Evolutionary conservation across 2,113 vertebrate species (phyloP), one percentile per base, ranked within the genome.

Genomic region (Ailuropoda melanoleuca): DNA sequence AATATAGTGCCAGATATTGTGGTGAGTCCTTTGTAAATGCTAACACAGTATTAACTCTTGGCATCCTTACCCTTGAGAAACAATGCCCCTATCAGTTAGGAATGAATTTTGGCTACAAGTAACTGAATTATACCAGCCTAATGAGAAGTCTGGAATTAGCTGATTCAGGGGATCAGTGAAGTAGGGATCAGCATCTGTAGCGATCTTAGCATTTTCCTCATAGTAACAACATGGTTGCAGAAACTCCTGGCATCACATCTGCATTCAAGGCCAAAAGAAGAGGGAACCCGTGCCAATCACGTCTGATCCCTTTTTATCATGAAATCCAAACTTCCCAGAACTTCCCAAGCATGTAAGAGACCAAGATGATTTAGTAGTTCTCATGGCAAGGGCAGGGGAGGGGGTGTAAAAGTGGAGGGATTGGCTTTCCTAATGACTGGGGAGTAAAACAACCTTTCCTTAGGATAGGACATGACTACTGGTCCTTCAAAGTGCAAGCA

Each of bases 301-400:
- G 7, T 48, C 58, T 26, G 21, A 50, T 50, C 50, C 58, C 56
- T 87, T 92, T 82, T 80, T 39, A 60, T 48, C 55, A 56, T 2
- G 6, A 74, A 80, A 37, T 6, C 58, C 55, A 68, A 19, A 60
- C 23, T 80, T 86, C 23, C 43, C 37, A 93, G 53, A 72, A 87
- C 1, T 60, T 70, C 46, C 60, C 50, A 50, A 77, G 23, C 64
- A 56, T 64, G 64, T 53, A 55, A 37, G 18, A 62, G 26, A 19
- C 64, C 81, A 31, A 50, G 55, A 37, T 90, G 50, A 34, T 64
- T 66, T 18, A 14, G 24, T 50, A 72, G 64, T 85, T 94, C 39
- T 81, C 9, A 6, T 31, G 39, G 34, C 34, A 4, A 17, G 15
- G 31, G 1, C 15, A 26, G 11, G 3, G 0, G 2, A 0, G 0